These are phyloP conservation scores for Lycophotia porphyrea DNA, from an alignment of 2,888 invertebrate genomes.

Conservation along the genomic window DNA sequence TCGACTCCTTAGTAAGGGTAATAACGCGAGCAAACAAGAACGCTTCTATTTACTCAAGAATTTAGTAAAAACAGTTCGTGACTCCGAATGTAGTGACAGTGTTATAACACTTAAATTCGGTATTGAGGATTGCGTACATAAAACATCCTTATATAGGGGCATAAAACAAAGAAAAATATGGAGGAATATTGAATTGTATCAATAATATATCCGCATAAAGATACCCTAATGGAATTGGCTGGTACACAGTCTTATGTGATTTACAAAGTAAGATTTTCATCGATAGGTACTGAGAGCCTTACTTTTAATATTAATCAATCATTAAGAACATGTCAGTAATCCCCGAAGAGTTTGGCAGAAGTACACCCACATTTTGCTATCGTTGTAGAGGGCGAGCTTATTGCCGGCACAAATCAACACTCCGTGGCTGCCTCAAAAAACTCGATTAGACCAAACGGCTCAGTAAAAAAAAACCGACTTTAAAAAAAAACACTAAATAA, in stretches of 20 bases:
- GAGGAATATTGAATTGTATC: constrained; percentile 25
- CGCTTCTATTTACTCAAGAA: constrained; percentile 65
- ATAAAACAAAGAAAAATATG: constrained; percentile 38
- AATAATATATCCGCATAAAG: constrained; percentile 26
- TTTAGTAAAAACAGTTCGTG: constrained; percentile 68
- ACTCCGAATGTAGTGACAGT: constrained; percentile 64
- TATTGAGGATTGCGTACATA: constrained; percentile 37
- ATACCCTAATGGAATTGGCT: constrained; percentile 31
- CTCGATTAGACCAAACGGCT: neutral
- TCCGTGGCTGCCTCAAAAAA: neutral
- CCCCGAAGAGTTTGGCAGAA: neutral
- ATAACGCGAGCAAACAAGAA: constrained; percentile 46
- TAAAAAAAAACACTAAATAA: too few relatives aligned
- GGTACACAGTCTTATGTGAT: neutral
- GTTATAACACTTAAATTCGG: constrained; percentile 60
- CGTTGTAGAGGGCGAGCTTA: neutral
- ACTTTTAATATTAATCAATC: neutral
- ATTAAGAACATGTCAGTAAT: neutral
- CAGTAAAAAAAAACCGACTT: neutral
- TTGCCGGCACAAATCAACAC: neutral
- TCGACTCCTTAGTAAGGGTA: constrained; percentile 30
- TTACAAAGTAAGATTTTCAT: neutral
- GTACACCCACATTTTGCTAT: neutral
- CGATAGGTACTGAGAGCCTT: neutral
- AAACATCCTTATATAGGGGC: constrained; percentile 12